Evolutionary conservation across 1,140 invertebrate genomes (phyloP), one percentile per base, ranked within the genome.

Genomic region (Drosophila ogumai): DNA sequence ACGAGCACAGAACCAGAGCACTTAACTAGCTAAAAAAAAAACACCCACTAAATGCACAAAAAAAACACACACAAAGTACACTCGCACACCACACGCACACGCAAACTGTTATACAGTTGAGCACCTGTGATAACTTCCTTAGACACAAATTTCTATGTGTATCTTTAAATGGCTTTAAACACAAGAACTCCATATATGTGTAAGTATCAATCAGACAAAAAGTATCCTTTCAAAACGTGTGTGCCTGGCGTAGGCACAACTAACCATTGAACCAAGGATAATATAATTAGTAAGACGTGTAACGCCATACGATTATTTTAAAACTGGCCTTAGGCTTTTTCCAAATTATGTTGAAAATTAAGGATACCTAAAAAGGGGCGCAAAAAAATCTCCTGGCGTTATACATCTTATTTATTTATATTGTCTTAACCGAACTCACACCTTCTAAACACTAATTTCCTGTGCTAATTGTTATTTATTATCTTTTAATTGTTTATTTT

Each of bases 51-150:
- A 71, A 81, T 56, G 49, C 61, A 74, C 57, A 61, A 55, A 64
- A 73, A 41, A 54, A 19, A 56, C 64, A 64, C 41, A 57, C 38
- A 31, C 34, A 55, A 3, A 43, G 44, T 10, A 36, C 46, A 52
- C 46, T 52, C 68, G 9, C 47, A 50, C 61, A 65, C 49, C 61
- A 31, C 40, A 69, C 34, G 59, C 47, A 81, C 56, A 66, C 49
- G 54, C 32, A 75, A 63, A 67, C 74, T 76, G 54, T 54, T 67
- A 46, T 40, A 67, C 54, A 76, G 54, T 67, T 67, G 25, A 76
- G 73, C 75, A 69, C 75, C 75, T 79, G 75, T 72, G 75, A 71
- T 78, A 79, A 54, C 34, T 58, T 54, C 43, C 34, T n/a, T 72
- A 72, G 32, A 47, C 43, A 71, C 49, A n/a, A 71, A 22, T 57